These are phyloP conservation scores for Hemaris fuciformis DNA, from an alignment of 2,888 invertebrate species.

Conservation along the genomic window DNA sequence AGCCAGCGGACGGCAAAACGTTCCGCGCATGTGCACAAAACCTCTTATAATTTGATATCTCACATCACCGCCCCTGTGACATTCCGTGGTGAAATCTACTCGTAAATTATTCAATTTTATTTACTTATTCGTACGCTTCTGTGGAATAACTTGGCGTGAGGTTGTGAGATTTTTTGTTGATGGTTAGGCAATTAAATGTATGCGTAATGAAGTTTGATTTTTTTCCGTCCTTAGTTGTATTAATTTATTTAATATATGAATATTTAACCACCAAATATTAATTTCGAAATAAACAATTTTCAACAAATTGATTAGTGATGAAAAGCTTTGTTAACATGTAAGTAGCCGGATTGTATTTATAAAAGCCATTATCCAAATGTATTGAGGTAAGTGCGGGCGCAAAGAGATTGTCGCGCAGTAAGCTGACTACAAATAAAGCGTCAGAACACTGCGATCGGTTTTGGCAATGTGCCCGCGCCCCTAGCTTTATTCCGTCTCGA, in stretches of 20 bases:
- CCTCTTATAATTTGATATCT: constrained; percentile 78
- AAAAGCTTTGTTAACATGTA: background rate
- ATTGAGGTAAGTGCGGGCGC: constrained; percentile 44
- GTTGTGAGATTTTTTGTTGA: constrained; percentile 43
- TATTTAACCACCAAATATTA: too few species aligned
- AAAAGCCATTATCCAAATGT: constrained; percentile 37
- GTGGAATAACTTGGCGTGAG: constrained; percentile 47
- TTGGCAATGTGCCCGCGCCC: constrained; percentile 57
- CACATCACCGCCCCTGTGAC: constrained; percentile 74
- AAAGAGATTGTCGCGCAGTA: constrained; percentile 53
- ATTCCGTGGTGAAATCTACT: constrained; percentile 72
- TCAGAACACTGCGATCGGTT: constrained; percentile 49
- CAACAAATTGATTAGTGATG: background rate
- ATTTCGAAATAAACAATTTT: too few species aligned
- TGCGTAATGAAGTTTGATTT: background rate
- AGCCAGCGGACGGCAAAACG: constrained; percentile 42
- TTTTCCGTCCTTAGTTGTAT: background rate
- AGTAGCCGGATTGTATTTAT: constrained; percentile 9
- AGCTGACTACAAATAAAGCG: constrained; percentile 60
- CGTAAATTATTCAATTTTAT: constrained; percentile 76
- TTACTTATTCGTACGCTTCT: constrained; percentile 61
- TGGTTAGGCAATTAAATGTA: background rate
- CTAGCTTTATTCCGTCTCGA: constrained; percentile 18
- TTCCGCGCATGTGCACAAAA: constrained; percentile 67
- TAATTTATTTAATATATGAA: background rate